Evolutionary conservation across 2,888 invertebrate species (phyloP).

Genomic region (Harpalus rufipes): DNA sequence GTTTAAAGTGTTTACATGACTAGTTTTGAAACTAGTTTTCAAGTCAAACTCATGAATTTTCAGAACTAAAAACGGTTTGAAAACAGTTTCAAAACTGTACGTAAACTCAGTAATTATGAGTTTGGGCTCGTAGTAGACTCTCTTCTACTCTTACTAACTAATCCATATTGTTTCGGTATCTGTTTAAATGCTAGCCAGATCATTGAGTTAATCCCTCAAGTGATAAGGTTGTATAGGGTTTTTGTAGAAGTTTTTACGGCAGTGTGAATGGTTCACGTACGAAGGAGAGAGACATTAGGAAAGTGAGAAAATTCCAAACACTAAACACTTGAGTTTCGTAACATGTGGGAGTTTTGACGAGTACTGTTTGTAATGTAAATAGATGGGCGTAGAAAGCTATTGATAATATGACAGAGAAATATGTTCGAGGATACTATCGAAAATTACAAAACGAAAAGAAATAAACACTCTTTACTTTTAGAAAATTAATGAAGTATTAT

Average conservation of each 20-base stretch:
- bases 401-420: conserved; percentile 3
- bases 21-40: too few species aligned
- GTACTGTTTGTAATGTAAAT: background rate
- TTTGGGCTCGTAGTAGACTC: too few species aligned
- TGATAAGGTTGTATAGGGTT: background rate
- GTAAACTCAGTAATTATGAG: too few species aligned
- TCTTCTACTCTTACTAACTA: too few species aligned
- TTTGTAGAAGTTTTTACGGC: background rate
- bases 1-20: too few species aligned
- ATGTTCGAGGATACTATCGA: background rate
- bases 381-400: background rate
- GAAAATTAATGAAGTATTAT: background rate
- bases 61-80: too few species aligned
- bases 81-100: too few species aligned
- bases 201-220: background rate
- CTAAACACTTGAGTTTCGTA: background rate
- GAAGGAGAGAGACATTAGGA: background rate
- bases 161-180: background rate
- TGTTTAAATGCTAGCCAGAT: background rate
- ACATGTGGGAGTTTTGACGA: background rate
- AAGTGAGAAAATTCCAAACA: background rate
- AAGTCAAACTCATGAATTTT: too few species aligned
- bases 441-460: background rate
- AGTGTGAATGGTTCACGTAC: background rate
- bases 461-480: background rate